Conservation (phyloP, 2,888 invertebrate genomes). For the Lasiommata megera region DNA sequence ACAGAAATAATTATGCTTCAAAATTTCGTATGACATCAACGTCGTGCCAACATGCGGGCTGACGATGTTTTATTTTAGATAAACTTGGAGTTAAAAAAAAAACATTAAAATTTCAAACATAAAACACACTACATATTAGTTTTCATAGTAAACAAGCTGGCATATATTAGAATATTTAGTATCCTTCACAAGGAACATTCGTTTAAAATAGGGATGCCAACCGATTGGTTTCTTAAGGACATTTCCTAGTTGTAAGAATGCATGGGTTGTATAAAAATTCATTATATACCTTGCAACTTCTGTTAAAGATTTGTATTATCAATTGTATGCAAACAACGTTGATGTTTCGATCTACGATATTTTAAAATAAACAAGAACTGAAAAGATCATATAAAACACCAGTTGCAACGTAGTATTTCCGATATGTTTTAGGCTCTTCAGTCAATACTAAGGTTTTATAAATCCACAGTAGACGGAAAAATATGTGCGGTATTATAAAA, state of each 20-base stretch:
- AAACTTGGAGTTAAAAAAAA: slow-evolving; percentile 2
- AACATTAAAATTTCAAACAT: slow-evolving; percentile 8
- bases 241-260: background rate
- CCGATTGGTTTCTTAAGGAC: background rate
- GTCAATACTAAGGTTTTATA: too few species aligned
- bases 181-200: slow-evolving; percentile 43
- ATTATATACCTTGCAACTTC: background rate
- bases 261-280: background rate
- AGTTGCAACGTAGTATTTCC: too few species aligned
- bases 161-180: slow-evolving; percentile 12
- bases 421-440: too few species aligned
- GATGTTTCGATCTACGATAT: too few species aligned
- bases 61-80: slow-evolving; percentile 11
- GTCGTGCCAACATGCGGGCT: slow-evolving; percentile 16
- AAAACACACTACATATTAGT: slow-evolving; percentile 12
- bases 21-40: slow-evolving; percentile 19
- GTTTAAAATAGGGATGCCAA: slow-evolving; percentile 44
- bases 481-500: too few species aligned
- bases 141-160: slow-evolving; percentile 11
- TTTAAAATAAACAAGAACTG: too few species aligned
- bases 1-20: slow-evolving; percentile 15
- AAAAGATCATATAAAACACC: too few species aligned
- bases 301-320: too few species aligned
- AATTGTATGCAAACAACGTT: too few species aligned
- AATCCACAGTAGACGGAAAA: too few species aligned